phyloP scores from a whole-genome alignment of 2,888 invertebrate species.

The Pharmacophagus antenor region DNA sequence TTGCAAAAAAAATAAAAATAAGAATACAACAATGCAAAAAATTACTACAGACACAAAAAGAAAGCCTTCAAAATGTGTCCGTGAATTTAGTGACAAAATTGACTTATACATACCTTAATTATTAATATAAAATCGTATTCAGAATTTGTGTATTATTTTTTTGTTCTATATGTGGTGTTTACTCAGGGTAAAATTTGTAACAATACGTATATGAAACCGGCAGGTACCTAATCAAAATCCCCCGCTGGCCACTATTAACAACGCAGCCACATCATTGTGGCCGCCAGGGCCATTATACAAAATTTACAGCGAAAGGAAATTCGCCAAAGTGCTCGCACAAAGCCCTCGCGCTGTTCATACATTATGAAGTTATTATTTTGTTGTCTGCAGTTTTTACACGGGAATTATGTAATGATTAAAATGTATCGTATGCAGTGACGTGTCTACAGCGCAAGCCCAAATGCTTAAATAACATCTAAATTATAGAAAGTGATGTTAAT shows the following conservation, averaged over 20 bases:
- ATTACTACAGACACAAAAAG: no score
- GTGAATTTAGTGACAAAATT: no score
- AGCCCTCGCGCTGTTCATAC: background rate
- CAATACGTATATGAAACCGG: background rate
- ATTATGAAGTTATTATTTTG: conserved; percentile 17
- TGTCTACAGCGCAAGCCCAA: no score
- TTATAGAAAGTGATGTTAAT: no score
- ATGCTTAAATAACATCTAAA: no score
- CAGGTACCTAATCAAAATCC: conserved; percentile 12
- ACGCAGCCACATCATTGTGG: conserved; percentile 7
- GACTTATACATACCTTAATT: no score
- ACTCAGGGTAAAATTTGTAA: background rate
- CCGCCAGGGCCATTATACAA: conserved; percentile 10
- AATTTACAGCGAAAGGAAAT: conserved; percentile 20
- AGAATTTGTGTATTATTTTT: no score
- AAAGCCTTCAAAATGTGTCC: no score
- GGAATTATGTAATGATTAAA: background rate
- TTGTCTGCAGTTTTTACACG: background rate
- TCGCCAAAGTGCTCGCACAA: conserved; percentile 15
- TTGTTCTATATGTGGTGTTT: background rate
- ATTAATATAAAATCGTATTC: no score
- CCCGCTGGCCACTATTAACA: conserved; percentile 15
- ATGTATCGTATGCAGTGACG: background rate
- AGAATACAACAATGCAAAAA: no score
- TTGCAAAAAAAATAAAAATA: no score